These are phyloP conservation scores for Tenthredo amoena DNA, from an alignment of 2,888 invertebrate species.

Conservation along the genomic window DNA sequence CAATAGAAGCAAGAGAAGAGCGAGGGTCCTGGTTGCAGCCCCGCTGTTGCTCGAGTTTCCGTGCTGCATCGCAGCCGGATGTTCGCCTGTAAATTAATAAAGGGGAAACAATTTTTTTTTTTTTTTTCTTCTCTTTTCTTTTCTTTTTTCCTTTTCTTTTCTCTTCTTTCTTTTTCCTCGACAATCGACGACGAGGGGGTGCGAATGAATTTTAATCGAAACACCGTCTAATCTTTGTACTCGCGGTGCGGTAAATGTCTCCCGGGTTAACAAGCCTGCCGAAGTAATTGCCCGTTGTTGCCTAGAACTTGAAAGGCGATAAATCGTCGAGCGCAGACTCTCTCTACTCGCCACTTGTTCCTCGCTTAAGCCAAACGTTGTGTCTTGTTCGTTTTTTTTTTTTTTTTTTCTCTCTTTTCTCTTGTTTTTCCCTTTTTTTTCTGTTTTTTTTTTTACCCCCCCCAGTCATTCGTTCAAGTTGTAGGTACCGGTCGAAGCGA, in stretches of 20 bases:
- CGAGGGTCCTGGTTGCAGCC: constrained; percentile 73
- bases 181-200: background rate
- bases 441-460: background rate
- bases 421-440: background rate
- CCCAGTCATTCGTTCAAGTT: constrained; percentile 13
- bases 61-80: constrained; percentile 81
- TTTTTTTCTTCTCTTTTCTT: no score
- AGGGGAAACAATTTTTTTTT: background rate
- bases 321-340: background rate
- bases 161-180: background rate
- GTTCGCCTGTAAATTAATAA: constrained; percentile 76
- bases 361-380: constrained; percentile 24
- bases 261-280: constrained; percentile 12
- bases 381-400: background rate
- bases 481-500: constrained; percentile 22
- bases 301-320: constrained; percentile 18
- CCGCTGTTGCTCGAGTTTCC: constrained; percentile 78
- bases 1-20: constrained; percentile 71
- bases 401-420: background rate
- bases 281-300: constrained; percentile 36
- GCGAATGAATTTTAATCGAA: background rate
- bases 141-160: background rate
- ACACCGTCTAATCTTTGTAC: background rate
- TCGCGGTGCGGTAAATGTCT: no score
- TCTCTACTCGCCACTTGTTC: constrained; percentile 36